Evolutionary conservation across 2,113 vertebrate species (phyloP).

Genomic region (Dasyurus viverrinus): DNA sequence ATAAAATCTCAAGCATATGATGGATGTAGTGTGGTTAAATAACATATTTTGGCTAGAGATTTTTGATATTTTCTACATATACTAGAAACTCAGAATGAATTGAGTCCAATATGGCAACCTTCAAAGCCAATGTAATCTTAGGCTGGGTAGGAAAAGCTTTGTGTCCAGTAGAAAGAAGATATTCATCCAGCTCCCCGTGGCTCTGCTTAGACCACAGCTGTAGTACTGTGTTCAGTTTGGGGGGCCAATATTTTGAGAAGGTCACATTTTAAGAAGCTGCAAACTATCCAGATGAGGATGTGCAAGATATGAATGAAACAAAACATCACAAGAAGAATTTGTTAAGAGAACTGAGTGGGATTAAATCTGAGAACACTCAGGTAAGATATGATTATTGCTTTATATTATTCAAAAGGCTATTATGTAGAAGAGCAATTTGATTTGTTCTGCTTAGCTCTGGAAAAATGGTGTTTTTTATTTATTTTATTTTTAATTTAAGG

Average conservation of each 20-base stretch:
- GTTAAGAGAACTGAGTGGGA: neutral
- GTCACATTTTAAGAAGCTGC: neutral
- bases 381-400: neutral
- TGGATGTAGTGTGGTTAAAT: neutral
- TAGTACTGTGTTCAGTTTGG: neutral
- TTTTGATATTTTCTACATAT: neutral
- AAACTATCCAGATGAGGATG: neutral
- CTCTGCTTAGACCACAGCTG: neutral
- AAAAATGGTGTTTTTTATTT: neutral
- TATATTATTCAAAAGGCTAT: neutral
- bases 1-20: neutral
- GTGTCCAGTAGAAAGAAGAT: neutral
- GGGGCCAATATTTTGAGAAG: neutral
- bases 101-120: neutral
- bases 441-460: neutral
- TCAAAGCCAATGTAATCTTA: neutral
- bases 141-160: neutral
- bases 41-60: neutral
- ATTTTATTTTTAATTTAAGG: neutral
- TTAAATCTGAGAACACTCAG: neutral
- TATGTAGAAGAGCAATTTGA: neutral
- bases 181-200: neutral
- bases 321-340: neutral
- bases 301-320: neutral
- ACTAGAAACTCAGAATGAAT: neutral